These are phyloP conservation scores for Popillia japonica DNA, from an alignment of 1,140 invertebrate species.

Conservation along the genomic window DNA sequence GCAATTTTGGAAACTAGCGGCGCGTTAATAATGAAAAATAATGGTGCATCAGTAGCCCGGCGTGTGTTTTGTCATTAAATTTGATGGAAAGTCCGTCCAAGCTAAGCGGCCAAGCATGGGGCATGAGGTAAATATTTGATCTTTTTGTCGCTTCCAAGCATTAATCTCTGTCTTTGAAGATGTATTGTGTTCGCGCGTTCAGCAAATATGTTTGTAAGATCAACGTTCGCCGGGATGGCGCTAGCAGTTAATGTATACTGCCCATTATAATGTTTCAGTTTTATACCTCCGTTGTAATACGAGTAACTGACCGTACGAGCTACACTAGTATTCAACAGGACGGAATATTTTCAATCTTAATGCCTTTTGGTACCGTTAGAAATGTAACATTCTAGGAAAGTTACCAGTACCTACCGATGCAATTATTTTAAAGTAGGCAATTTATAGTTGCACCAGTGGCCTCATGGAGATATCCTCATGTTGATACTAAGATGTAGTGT, in stretches of 20 bases:
- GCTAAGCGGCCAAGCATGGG: slow-evolving; percentile 49
- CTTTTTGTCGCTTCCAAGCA: slow-evolving; percentile 50
- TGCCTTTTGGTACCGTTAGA: too few species aligned
- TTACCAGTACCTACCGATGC: too few species aligned
- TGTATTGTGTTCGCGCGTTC: slow-evolving; percentile 42
- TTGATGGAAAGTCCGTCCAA: slow-evolving; percentile 54
- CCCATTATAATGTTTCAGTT: slow-evolving; percentile 23
- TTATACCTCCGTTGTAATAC: not conserved
- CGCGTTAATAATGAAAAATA: slow-evolving; percentile 61
- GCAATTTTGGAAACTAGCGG: slow-evolving; percentile 56
- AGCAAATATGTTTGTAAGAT: slow-evolving; percentile 40
- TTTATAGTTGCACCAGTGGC: too few species aligned
- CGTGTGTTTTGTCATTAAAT: slow-evolving; percentile 59
- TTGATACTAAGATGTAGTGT: too few species aligned
- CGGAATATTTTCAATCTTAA: not conserved
- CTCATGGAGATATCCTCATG: too few species aligned
- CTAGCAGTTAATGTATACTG: slow-evolving; percentile 7
- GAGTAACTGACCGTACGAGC: not conserved
- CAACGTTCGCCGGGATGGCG: slow-evolving; percentile 3
- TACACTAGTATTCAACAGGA: not conserved
- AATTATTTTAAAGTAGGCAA: too few species aligned
- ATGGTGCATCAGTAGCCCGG: slow-evolving; percentile 57
- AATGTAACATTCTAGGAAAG: too few species aligned
- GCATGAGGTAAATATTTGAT: slow-evolving; percentile 50
- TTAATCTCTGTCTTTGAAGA: slow-evolving; percentile 53